Conservation (phyloP, 2,113 vertebrate species). For the Syngnathus floridae region DNA sequence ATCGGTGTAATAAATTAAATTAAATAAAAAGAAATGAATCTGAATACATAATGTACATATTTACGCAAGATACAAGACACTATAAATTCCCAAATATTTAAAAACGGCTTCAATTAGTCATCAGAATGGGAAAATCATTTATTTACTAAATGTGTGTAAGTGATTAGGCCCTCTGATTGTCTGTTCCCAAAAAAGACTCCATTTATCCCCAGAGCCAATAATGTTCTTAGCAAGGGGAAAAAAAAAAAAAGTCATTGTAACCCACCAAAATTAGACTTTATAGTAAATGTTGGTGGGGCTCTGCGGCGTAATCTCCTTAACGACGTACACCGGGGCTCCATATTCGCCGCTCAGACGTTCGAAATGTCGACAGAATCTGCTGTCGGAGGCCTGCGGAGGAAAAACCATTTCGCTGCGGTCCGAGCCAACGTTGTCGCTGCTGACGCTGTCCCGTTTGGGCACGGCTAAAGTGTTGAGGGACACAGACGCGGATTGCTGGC, state of each 20-base stretch:
- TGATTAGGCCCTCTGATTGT: constrained; percentile 17
- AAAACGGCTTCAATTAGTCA: not conserved
- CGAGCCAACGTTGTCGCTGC: constrained; percentile 86
- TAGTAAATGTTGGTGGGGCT: constrained; percentile 97
- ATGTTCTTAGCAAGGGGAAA: not conserved
- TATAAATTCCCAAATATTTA: not conserved
- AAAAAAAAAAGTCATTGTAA: not conserved
- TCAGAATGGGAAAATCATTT: not conserved
- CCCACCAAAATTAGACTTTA: constrained; percentile 80
- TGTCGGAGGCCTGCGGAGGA: constrained; percentile 86
- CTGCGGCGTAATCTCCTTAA: constrained; percentile 94
- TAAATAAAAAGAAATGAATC: not conserved
- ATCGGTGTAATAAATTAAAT: not conserved
- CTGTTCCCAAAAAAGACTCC: not conserved
- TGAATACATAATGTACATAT: not conserved
- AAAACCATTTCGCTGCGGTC: constrained; percentile 96
- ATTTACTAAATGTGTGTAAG: not conserved
- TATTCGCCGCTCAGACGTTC: constrained; percentile 94
- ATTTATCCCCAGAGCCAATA: not conserved
- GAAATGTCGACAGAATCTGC: constrained; percentile 92
- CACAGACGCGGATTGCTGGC: constrained; percentile 81
- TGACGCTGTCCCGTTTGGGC: constrained; percentile 78
- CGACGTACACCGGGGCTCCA: constrained; percentile 94
- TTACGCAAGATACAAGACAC: not conserved
- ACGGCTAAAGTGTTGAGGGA: constrained; percentile 88